These are phyloP conservation scores for Trichomalopsis sarcophagae DNA, from an alignment of 1,140 invertebrate genomes.

Conservation along the genomic window DNA sequence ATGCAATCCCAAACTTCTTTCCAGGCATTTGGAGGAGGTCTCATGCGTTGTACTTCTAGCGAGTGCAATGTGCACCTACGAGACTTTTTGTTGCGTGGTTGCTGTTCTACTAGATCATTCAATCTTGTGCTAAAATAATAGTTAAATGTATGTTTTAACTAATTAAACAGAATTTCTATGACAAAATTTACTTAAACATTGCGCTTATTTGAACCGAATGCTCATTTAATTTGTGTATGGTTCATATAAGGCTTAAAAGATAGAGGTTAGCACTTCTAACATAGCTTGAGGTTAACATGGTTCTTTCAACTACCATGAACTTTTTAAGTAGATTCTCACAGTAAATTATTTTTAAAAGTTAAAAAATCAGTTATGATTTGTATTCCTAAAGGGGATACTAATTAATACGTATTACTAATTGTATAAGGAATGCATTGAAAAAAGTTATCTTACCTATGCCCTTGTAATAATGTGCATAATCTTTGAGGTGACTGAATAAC, in stretches of 20 bases:
- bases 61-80: conserved; percentile 91
- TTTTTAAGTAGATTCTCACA: background rate
- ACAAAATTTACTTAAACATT: background rate
- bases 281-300: background rate
- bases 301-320: background rate
- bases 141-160: background rate
- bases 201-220: no score
- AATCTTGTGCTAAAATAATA: conserved; percentile 80
- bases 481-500: conserved; percentile 85
- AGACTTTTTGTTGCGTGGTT: conserved; percentile 90
- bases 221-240: background rate
- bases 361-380: no score
- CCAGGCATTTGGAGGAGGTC: conserved; percentile 83
- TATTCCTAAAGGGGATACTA: background rate
- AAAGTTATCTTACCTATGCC: conserved; percentile 82
- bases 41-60: conserved; percentile 87
- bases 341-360: background rate
- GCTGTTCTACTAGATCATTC: conserved; percentile 86
- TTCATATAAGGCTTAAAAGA: conserved; percentile 1
- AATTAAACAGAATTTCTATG: background rate
- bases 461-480: conserved; percentile 88
- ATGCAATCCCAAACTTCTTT: conserved; percentile 92
- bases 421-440: background rate
- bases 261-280: background rate
- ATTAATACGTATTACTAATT: background rate